Conservation (phyloP, 2,113 vertebrate genomes). For the Pyxicephalus adspersus region DNA sequence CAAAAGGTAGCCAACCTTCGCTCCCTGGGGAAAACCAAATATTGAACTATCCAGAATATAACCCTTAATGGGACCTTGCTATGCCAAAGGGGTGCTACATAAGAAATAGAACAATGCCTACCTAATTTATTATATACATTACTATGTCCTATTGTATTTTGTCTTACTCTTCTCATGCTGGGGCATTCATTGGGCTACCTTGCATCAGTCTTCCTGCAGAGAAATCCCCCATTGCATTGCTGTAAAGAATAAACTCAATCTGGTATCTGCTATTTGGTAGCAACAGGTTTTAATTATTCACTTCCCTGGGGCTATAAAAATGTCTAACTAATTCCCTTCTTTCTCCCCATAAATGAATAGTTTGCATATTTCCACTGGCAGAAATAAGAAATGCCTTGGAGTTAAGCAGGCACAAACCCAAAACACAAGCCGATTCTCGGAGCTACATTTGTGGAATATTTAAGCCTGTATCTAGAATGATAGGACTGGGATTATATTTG, state of each 20-base stretch:
- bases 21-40: too few species aligned
- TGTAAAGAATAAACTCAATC: not conserved
- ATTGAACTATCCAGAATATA: too few species aligned
- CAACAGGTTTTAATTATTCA: not conserved
- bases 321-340: not conserved
- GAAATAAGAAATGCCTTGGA: not conserved
- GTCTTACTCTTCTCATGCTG: not conserved
- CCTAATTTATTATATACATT: not conserved
- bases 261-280: not conserved
- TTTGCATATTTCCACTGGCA: slow-evolving; percentile 9
- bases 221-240: not conserved
- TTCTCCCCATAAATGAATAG: not conserved
- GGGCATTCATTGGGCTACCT: not conserved
- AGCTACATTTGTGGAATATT: not conserved
- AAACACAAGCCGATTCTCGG: not conserved
- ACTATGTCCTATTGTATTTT: not conserved
- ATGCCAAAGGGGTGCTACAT: too few species aligned
- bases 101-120: not conserved
- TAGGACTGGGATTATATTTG: not conserved
- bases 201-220: not conserved
- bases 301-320: not conserved
- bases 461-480: not conserved
- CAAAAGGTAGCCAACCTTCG: too few species aligned
- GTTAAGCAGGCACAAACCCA: not conserved
- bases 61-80: too few species aligned